Conservation (phyloP, 2,113 vertebrate species). For the Ptilonorhynchus violaceus region DNA sequence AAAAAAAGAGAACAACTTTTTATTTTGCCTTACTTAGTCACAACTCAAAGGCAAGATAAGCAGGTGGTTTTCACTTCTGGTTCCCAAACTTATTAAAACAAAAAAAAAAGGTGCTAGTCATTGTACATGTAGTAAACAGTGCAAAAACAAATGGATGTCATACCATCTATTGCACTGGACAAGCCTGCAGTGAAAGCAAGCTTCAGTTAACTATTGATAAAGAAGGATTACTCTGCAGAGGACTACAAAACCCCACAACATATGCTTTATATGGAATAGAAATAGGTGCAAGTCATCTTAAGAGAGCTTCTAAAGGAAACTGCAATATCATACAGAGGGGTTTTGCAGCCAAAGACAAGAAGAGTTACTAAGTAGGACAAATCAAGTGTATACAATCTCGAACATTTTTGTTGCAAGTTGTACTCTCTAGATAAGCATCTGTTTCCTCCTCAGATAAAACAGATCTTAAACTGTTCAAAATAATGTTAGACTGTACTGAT, state of each 20-base stretch:
- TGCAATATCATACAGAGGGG: neutral
- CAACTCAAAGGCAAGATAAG: neutral
- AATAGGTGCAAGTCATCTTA: neutral
- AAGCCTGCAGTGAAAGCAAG: neutral
- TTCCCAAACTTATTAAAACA: neutral
- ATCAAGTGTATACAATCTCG: rapidly evolving
- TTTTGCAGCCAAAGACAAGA: neutral
- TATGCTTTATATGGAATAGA: neutral
- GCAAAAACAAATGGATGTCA: neutral
- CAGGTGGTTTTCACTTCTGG: neutral
- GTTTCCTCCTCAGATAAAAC: neutral
- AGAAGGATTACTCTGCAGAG: neutral
- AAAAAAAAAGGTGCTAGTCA: neutral
- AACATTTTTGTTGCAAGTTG: neutral
- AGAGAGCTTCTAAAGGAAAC: neutral
- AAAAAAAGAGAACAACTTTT: neutral
- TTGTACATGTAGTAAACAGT: neutral
- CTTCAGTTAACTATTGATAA: neutral
- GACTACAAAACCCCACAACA: neutral
- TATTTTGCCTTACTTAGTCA: neutral
- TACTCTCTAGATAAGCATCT: neutral
- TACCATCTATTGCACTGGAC: neutral
- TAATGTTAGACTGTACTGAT: neutral
- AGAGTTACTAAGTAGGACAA: neutral
- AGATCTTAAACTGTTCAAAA: neutral